Evolutionary conservation across 64 coral and sea anemone genomes (phyloP), one percentile per base, ranked within the genome.

Genomic region (Porites australiensis): DNA sequence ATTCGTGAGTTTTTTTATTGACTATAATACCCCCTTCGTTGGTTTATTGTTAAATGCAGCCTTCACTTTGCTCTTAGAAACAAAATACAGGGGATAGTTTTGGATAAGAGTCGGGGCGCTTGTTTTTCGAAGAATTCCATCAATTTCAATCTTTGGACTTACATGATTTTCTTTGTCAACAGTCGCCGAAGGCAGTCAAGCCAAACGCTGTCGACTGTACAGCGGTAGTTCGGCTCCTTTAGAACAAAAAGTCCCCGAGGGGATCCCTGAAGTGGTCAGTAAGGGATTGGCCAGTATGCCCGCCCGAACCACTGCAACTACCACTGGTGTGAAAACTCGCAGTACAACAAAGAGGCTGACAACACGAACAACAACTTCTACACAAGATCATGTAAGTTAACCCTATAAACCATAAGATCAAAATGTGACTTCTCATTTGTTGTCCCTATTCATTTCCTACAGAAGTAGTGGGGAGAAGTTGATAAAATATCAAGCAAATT

Each of bases 271-370:
- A 55, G 86, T 83, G 2, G 94, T 93, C 13, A 92, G 79, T 44
- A 96, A 89, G 87, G 94, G 89, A 0, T 95, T 95, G 19, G 83
- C 90, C 14, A 87, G 88, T 44, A 96, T 93, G 22, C 94, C 94
- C 21, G 90, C 37, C 2, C 85, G 91, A 66, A 81, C 92, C 19
- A 91, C 88, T 11, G 77, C 90, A 44, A 76, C 16, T 71, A 13
- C 27, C 0, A 37, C 64, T 18, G 8, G 93, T 6, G 23, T 59
- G 22, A 94, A 75, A 77, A 74, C 64, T 27, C 75, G 76, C 52
- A 64, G 8, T 22, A 13, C 87, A 22, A 54, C 58, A 8, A 81
- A 43, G 6, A 46, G 11, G 70, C 20, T 71, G 46, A 13, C 64
- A 14, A 13, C 46, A 76, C 44, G 47, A 18, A 4, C 73, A 15